A percentile compares a stretch with the other conserved stretches of the same genome.
Conservation (phyloP, 2,888 invertebrate species). For the Glyphotaelius pellucidus region DNA sequence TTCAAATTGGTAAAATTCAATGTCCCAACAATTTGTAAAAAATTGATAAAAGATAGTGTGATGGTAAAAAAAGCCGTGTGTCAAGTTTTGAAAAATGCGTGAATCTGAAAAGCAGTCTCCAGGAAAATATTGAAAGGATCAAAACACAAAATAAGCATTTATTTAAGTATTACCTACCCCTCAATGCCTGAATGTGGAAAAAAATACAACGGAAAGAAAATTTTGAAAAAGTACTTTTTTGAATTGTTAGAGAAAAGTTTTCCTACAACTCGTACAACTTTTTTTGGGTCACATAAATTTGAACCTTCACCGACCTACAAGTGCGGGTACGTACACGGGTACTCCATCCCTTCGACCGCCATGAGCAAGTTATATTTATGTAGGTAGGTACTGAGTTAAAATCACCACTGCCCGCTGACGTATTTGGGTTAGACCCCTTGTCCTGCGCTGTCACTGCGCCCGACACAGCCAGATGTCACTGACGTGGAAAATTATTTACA, state of each 20-base stretch:
- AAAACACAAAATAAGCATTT: no score
- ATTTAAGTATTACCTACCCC: no score
- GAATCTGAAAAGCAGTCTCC: no score
- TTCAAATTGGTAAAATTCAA: no score
- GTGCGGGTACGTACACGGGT: background rate
- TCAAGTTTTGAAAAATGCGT: no score
- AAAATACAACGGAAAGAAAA: background rate
- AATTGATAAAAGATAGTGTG: no score
- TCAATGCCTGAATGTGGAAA: no score
- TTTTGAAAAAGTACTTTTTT: background rate
- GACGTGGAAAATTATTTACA: slow-evolving; percentile 64
- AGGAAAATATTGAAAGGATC: no score
- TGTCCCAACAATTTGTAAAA: no score
- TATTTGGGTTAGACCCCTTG: slow-evolving; percentile 57
- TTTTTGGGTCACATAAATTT: background rate
- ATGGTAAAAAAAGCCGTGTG: no score
- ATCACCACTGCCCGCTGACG: slow-evolving; percentile 40
- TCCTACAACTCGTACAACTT: background rate
- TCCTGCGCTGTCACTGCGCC: slow-evolving; percentile 60
- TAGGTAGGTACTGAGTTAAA: slow-evolving; percentile 30
- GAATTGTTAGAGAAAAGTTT: background rate
- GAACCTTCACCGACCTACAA: background rate
- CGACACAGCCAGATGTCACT: slow-evolving; percentile 58
- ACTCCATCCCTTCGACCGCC: slow-evolving; percentile 29
- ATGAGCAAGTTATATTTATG: slow-evolving; percentile 49